These are phyloP conservation scores for Decapterus maruadsi DNA, from an alignment of 2,797 vertebrate species.

Conservation along the genomic window DNA sequence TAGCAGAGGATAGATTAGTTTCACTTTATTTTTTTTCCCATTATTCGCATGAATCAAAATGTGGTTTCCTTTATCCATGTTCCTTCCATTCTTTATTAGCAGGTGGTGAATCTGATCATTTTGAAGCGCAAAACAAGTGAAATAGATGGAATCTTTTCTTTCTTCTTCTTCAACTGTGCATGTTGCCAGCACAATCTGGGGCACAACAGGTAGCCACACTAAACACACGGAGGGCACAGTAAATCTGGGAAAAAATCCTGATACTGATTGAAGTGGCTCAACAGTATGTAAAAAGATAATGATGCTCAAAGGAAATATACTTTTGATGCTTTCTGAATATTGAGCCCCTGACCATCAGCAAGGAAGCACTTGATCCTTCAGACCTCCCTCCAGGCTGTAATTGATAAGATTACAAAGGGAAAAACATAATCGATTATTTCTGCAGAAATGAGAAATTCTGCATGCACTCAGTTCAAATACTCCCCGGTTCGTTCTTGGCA, in stretches of 20 bases:
- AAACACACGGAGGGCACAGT: background rate
- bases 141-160: constrained; percentile 3
- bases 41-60: constrained; percentile 3
- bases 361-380: background rate
- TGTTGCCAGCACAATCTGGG: background rate
- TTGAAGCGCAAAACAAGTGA: constrained; percentile 13
- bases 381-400: background rate
- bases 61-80: constrained; percentile 11
- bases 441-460: constrained; percentile 3
- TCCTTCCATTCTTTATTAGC: constrained; percentile 5
- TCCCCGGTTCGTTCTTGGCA: background rate
- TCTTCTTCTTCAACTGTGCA: background rate
- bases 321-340: background rate
- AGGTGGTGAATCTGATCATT: background rate
- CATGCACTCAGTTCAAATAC: background rate
- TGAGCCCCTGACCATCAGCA: background rate
- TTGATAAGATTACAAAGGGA: background rate
- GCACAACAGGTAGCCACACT: background rate
- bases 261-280: background rate
- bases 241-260: background rate
- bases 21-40: constrained; percentile 17
- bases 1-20: background rate
- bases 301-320: background rate
- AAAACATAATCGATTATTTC: constrained; percentile 4
- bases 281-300: background rate